Evolutionary conservation across 2,113 vertebrate species (phyloP).

Genomic region (Pipra filicauda): DNA sequence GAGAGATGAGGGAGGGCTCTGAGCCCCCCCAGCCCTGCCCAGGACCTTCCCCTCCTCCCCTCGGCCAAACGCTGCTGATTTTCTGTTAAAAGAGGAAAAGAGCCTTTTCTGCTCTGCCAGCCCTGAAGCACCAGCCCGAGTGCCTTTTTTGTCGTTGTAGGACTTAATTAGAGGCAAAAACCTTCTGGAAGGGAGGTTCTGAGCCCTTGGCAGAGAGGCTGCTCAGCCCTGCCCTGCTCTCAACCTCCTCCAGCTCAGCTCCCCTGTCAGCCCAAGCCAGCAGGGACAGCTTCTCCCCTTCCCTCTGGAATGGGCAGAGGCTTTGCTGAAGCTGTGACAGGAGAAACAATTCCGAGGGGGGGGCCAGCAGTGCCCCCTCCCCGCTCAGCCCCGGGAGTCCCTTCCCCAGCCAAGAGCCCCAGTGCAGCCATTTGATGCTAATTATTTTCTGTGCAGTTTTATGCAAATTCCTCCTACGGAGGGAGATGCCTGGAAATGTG

Average conservation of each 20-base stretch:
- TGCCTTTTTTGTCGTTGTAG: neutral
- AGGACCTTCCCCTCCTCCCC: fast-evolving
- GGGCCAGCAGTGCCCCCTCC: neutral
- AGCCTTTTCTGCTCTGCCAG: neutral
- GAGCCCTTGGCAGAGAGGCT: neutral
- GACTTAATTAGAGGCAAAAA: neutral
- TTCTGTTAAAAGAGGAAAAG: neutral
- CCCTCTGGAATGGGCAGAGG: neutral
- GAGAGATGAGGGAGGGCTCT: neutral
- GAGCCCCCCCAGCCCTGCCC: neutral
- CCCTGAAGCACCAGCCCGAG: neutral
- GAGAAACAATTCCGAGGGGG: fast-evolving
- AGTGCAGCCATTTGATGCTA: neutral
- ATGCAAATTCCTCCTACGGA: neutral
- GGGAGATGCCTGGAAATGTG: neutral
- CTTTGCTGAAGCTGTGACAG: neutral
- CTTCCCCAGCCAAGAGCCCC: neutral
- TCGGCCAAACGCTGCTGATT: neutral
- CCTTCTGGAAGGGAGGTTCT: neutral
- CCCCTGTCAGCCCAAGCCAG: neutral
- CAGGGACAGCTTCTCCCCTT: fast-evolving
- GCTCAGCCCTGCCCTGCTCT: neutral
- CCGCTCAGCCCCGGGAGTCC: fast-evolving
- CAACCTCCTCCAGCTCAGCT: neutral
- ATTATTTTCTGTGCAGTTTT: neutral